Evolutionary conservation across 2,888 invertebrate species (phyloP).

Genomic region (Caenorhabditis sp.): DNA sequence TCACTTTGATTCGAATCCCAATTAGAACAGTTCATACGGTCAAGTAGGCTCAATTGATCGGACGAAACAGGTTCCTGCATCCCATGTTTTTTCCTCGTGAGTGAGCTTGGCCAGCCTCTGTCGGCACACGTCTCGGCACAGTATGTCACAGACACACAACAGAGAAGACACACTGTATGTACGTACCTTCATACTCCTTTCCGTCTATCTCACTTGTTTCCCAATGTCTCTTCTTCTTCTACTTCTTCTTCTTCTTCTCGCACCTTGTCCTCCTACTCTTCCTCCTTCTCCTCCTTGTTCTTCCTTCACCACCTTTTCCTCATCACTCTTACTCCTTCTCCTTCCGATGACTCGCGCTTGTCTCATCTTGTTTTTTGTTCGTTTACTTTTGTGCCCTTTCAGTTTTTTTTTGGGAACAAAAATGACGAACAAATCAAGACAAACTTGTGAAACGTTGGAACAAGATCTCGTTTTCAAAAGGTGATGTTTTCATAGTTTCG

Average conservation of each 20-base stretch:
- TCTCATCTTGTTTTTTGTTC: slow-evolving; percentile 18
- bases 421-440: background rate
- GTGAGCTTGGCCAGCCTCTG: slow-evolving; percentile 19
- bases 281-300: background rate
- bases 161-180: slow-evolving; percentile 18
- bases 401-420: slow-evolving; percentile 14
- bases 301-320: background rate
- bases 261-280: background rate
- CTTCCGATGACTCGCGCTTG: slow-evolving; percentile 16
- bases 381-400: slow-evolving; percentile 27
- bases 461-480: too few relatives aligned
- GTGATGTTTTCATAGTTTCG: too few relatives aligned
- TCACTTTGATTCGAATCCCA: too few relatives aligned
- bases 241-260: background rate
- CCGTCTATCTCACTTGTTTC: slow-evolving; percentile 15
- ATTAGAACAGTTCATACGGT: too few relatives aligned
- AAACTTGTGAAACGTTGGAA: background rate
- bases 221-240: slow-evolving; percentile 16
- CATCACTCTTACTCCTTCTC: slow-evolving; percentile 1
- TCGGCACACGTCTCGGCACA: slow-evolving; percentile 9
- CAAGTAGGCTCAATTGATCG: too few relatives aligned
- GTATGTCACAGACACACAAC: slow-evolving; percentile 35
- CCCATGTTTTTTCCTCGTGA: slow-evolving; percentile 3
- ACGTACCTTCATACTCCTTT: slow-evolving; percentile 21
- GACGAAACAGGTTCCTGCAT: slow-evolving; percentile 7